Evolutionary conservation across 2,888 invertebrate genomes (phyloP), one percentile per base, ranked within the genome.

Genomic region (Leptopilina drosophilae): DNA sequence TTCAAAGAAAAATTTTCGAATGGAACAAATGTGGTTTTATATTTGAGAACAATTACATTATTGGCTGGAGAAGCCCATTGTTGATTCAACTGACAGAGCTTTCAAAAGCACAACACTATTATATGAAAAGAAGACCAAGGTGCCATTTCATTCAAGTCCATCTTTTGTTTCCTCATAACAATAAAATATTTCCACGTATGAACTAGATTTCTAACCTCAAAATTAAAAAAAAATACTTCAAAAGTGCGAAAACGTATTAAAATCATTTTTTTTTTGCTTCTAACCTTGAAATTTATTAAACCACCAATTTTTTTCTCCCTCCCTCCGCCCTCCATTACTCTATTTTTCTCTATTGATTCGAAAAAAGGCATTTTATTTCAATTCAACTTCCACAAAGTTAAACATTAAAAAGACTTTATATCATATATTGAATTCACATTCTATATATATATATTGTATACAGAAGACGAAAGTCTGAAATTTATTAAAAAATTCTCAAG

Each of bases 401-500:
- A 73, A 73, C n/a, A 56, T 56, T 56, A 12, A 33, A 33, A 56
- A 3, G 53, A 73, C 14, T 73, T 73, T 33, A 73, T 56, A 56
- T 73, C 69, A 20, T 33, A 20, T 33, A 33, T 33, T 33, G 33
- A 33, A 33, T 33, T 33, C 33, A 33, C 33, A 33, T 33, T 33
- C 33, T 20, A 20, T 20, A 20, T 33, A 33, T 33, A 33, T 33
- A 33, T 33, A 33, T 33, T 33, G 20, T 62, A 42, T 42, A 42
- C 8, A 42, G 53, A 20, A 26, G 26, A 9, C 14, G 53, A n/a
- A 53, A 53, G 49, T 33, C 69, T 53, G 49, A 49, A 73, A 73
- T 73, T 73, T 73, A 73, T 73, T 73, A 56, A 73, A 33, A 73
- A 56, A 73, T 73, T 73, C 33, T 73, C 26, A 33, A 73, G 69